Base-by-base conservation (phyloP, 2,113 vertebrate species). In the Brachyhypopomus gauderio region DNA sequence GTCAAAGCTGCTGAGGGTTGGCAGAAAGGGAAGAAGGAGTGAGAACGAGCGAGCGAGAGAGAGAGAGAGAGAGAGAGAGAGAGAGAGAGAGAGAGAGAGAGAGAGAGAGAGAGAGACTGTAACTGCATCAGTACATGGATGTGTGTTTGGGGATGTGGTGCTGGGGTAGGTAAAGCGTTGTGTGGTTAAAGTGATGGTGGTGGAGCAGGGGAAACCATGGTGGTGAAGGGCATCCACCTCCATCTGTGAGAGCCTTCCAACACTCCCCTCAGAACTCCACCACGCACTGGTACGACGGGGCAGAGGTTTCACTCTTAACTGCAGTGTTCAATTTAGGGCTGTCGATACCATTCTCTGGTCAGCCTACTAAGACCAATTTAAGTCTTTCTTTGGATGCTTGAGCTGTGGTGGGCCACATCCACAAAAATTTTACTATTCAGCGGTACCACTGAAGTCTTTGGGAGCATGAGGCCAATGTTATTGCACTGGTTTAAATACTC, bases 61-160 rank as follows among this genome's bases (percentile, higher is more conserved):
- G 7, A 36, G 41, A n/a, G 7, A 72, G 64, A 78, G 41, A 69
- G n/a, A 60, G 19, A 22, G 19, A 60, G 19, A 60, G 20, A 5
- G 19, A 17, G 59, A 60, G 22, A 25, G n/a, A 25, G 3, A 2
- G 60, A 25, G 22, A 6, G 5, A 19, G 41, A 48, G 27, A 34
- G 17, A 38, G 22, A 19, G 38, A 66, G 41, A 34, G 16, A 6
- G n/a, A 27, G 3, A 48, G 38, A 25, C 19, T 34, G 4, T 58
- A 74, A 16, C n/a, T 48, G 16, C 38, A 14, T 38, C 48, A 76
- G 74, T 63, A 30, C 45, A 85, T 59, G 56, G 64, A 76, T 79
- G 56, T 71, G 64, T 64, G 12, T 60, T 81, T 80, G 82, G 27
- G 30, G 20, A 34, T 79, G 75, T 69, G 69, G 67, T 71, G 52